A percentile compares a stretch with the other conserved stretches of the same genome.
Conservation (phyloP, 2,113 vertebrate genomes). For the Podocnemis expansa region DNA sequence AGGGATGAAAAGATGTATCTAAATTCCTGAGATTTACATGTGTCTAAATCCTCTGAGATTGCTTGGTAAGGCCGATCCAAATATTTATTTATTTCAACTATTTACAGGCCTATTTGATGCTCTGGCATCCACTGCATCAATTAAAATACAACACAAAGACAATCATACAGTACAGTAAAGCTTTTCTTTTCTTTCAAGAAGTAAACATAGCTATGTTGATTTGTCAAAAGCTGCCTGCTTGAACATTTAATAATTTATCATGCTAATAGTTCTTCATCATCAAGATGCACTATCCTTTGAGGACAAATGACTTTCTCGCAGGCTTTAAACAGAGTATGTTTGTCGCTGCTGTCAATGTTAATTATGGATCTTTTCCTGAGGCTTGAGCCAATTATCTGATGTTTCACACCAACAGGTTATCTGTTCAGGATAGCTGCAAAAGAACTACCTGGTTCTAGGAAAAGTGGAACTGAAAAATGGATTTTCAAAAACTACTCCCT, state of each 20-base stretch:
- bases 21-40: background rate
- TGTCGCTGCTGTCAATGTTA: background rate
- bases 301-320: background rate
- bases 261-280: background rate
- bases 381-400: background rate
- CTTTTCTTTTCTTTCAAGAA: background rate
- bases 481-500: background rate
- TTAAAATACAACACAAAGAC: background rate
- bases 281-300: background rate
- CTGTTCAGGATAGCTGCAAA: background rate
- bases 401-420: fast-evolving
- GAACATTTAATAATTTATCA: background rate
- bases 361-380: background rate
- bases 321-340: background rate
- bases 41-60: background rate
- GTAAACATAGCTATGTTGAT: background rate
- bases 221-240: background rate
- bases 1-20: background rate
- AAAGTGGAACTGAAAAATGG: background rate
- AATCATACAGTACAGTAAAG: background rate
- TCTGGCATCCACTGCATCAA: background rate
- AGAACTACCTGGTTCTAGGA: background rate
- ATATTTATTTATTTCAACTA: background rate
- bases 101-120: background rate
- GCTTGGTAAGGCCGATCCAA: background rate